phyloP scores from a whole-genome alignment of 1,140 invertebrate genomes.

The Platyscapa corneri region DNA sequence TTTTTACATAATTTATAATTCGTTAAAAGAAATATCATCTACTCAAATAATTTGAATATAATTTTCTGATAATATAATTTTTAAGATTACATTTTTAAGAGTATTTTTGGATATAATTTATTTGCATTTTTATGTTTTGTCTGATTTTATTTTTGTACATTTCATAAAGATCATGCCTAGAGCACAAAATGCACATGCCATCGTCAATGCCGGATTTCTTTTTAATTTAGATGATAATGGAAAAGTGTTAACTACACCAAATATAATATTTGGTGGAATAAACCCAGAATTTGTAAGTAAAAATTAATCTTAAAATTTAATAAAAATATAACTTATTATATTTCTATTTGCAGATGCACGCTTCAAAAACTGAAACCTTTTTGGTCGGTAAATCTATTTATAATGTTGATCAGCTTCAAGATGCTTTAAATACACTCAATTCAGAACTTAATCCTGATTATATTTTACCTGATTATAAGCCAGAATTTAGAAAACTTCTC shows the following conservation, averaged over 20 bases:
- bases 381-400: slow-evolving; percentile 76
- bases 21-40: too few relatives aligned
- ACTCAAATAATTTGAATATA: too few relatives aligned
- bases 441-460: slow-evolving; percentile 79
- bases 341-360: slow-evolving; percentile 75
- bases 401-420: slow-evolving; percentile 75
- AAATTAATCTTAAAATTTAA: slow-evolving; percentile 10
- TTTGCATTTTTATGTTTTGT: not conserved
- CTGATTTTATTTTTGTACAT: not conserved
- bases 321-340: not conserved
- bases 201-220: slow-evolving; percentile 87
- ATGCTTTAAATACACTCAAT: slow-evolving; percentile 77
- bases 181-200: slow-evolving; percentile 88
- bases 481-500: slow-evolving; percentile 80
- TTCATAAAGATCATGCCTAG: slow-evolving; percentile 62
- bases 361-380: slow-evolving; percentile 79
- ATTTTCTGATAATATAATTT: too few relatives aligned
- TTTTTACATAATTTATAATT: too few relatives aligned
- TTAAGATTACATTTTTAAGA: too few relatives aligned
- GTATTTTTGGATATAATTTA: not conserved
- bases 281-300: slow-evolving; percentile 79
- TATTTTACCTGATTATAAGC: slow-evolving; percentile 78
- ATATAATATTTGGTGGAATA: slow-evolving; percentile 80
- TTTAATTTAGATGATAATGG: slow-evolving; percentile 76
- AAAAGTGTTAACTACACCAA: slow-evolving; percentile 73